Conservation (phyloP, 2,113 vertebrate genomes). For the Plecotus auritus region DNA sequence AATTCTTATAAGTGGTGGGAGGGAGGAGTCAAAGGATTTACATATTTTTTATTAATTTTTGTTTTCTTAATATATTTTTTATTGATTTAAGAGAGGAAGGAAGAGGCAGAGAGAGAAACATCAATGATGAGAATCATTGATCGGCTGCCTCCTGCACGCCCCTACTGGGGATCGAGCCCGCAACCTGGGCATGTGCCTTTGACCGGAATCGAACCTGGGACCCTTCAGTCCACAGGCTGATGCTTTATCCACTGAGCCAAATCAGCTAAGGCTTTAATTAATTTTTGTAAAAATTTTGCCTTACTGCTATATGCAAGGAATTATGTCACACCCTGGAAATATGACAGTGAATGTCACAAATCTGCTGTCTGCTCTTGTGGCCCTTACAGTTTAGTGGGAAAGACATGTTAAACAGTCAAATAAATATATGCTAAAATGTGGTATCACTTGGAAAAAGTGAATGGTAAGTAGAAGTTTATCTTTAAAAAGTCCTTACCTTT, state of each 20-base stretch:
- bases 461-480: neutral
- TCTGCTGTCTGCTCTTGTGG: neutral
- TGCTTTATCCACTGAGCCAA: no score
- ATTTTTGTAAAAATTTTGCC: neutral
- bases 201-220: no score
- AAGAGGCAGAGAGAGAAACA: no score
- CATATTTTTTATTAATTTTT: neutral
- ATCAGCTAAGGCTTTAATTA: neutral
- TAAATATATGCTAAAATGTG: neutral
- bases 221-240: no score
- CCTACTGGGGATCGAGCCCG: no score
- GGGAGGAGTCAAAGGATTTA: neutral
- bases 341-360: neutral
- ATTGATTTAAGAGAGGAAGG: no score
- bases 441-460: neutral
- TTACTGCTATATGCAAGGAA: neutral
- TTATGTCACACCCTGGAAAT: neutral
- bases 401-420: neutral
- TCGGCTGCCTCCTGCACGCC: no score
- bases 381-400: neutral
- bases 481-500: slow-evolving; percentile 17
- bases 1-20: neutral
- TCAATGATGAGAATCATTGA: no score
- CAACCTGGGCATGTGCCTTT: no score
- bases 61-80: neutral